Evolutionary conservation across 2,113 vertebrate species (phyloP).

Genomic region (Barnardius zonarius): DNA sequence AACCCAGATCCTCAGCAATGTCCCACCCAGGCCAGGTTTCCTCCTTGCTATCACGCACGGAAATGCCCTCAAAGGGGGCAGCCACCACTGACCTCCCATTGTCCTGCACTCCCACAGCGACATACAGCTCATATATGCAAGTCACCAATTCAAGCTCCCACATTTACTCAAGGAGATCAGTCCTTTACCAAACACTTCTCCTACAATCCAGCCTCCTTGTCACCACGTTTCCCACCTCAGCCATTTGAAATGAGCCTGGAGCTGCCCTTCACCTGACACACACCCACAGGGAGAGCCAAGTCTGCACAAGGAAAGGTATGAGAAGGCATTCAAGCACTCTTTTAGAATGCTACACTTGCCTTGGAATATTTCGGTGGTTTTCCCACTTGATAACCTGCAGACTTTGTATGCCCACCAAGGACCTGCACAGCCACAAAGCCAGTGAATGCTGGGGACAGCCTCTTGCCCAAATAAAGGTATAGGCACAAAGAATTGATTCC

Average conservation of each 20-base stretch:
- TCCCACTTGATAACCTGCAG: background rate
- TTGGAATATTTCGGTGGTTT: background rate
- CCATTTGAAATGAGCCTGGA: background rate
- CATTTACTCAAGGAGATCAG: background rate
- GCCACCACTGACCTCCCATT: too few relatives aligned
- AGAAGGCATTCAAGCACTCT: background rate
- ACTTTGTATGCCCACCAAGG: background rate
- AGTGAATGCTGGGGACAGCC: background rate
- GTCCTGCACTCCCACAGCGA: background rate
- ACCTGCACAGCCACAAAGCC: background rate
- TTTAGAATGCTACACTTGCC: background rate
- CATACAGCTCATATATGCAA: background rate
- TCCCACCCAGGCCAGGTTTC: background rate
- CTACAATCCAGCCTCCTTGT: background rate
- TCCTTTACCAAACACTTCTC: background rate
- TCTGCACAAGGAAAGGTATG: background rate
- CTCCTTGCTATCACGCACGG: background rate
- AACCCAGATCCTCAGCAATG: background rate
- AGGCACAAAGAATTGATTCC: background rate
- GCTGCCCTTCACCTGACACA: background rate
- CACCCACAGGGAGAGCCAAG: background rate
- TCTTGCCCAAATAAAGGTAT: background rate
- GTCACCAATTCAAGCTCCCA: background rate
- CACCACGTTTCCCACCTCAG: background rate
- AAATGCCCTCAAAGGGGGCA: background rate